These are phyloP conservation scores for Butorides virescens DNA, from an alignment of 2,113 vertebrate species.

Conservation along the genomic window DNA sequence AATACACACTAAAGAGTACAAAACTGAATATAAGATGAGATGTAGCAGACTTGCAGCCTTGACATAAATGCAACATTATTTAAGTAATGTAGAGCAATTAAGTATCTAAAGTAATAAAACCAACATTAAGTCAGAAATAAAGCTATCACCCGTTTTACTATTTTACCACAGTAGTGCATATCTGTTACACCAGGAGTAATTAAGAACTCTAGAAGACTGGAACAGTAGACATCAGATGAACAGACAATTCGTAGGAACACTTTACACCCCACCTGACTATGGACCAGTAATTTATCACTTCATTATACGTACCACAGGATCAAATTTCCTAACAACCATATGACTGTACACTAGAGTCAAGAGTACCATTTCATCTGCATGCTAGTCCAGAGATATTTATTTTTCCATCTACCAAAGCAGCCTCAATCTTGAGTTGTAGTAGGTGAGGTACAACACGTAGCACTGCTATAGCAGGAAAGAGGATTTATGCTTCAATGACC, in stretches of 20 bases:
- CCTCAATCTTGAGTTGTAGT: fast-evolving
- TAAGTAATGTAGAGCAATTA: not conserved
- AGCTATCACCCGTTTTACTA: not conserved
- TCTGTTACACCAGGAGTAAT: not conserved
- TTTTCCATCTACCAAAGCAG: not conserved
- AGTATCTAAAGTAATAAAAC: not conserved
- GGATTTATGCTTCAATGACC: fast-evolving
- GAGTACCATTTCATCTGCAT: not conserved
- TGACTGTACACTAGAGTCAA: not conserved
- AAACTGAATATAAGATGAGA: not conserved
- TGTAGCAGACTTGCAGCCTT: not conserved
- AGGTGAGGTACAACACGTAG: not conserved
- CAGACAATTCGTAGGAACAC: not conserved
- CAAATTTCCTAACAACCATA: too few relatives aligned
- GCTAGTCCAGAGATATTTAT: not conserved
- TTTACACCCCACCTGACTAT: not conserved
- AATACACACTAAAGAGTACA: not conserved
- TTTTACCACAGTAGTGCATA: fast-evolving
- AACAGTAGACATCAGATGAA: not conserved
- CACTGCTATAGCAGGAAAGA: not conserved
- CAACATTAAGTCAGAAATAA: not conserved
- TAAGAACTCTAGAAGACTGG: not conserved
- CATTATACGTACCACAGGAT: too few relatives aligned
- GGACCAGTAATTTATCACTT: not conserved
- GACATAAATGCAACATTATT: not conserved